Conservation (phyloP, 2,113 vertebrate genomes). For the Lepisosteus osseus region DNA sequence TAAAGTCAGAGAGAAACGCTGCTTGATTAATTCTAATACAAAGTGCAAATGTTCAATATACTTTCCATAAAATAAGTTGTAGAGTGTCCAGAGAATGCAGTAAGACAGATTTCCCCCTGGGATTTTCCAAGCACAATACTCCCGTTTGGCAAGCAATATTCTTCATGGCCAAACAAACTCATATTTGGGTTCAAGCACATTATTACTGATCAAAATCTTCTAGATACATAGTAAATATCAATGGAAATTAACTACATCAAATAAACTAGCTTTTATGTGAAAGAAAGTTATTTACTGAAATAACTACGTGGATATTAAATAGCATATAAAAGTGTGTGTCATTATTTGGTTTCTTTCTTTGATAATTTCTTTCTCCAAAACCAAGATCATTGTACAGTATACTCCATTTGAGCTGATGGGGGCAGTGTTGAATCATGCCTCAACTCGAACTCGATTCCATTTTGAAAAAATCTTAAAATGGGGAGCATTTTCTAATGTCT, state of each 20-base stretch:
- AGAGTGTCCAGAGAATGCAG: too few species aligned
- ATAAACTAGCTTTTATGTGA: slow-evolving; percentile 1
- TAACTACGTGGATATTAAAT: slow-evolving; percentile 3
- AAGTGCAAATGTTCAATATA: too few species aligned
- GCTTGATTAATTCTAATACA: too few species aligned
- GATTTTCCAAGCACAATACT: too few species aligned
- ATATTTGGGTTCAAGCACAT: too few species aligned
- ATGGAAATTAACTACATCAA: not conserved
- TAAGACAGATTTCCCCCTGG: too few species aligned
- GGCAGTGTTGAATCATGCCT: slow-evolving; percentile 63
- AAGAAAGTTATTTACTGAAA: slow-evolving; percentile 15
- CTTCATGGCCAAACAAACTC: too few species aligned
- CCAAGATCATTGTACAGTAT: not conserved
- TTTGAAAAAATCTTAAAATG: slow-evolving; percentile 12
- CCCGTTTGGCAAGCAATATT: too few species aligned
- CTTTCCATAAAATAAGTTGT: too few species aligned
- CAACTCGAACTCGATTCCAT: slow-evolving; percentile 7
- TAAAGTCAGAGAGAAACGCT: too few species aligned
- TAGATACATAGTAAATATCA: not conserved
- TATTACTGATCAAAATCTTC: too few species aligned
- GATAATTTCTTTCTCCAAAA: slow-evolving; percentile 19
- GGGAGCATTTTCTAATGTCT: slow-evolving; percentile 1
- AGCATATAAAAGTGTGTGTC: not conserved
- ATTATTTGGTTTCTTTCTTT: not conserved
- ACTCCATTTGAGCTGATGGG: slow-evolving; percentile 46